phyloP scores from a whole-genome alignment of 1,140 invertebrate species.

The Gryllus bimaculatus region DNA sequence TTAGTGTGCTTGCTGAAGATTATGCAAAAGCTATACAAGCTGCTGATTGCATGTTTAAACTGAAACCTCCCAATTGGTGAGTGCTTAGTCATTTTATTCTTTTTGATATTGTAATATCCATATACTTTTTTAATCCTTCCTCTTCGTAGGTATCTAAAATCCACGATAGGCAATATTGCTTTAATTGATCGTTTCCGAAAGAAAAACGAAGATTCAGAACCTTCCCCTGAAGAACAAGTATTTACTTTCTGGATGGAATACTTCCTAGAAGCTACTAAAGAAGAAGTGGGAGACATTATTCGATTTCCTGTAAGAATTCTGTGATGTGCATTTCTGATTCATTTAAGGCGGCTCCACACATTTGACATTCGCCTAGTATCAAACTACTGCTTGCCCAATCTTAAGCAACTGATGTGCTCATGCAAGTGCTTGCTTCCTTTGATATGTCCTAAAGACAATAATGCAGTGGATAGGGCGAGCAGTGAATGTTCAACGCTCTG shows the following conservation, averaged over 20 bases:
- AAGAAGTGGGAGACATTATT: conserved; percentile 65
- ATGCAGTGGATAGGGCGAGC: too few relatives aligned
- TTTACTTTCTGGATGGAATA: conserved; percentile 99
- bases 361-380: too few relatives aligned
- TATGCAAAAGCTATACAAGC: conserved; percentile 96
- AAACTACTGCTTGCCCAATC: too few relatives aligned
- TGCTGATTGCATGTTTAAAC: conserved; percentile 96
- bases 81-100: conserved; percentile 11
- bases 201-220: conserved; percentile 56
- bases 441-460: too few relatives aligned
- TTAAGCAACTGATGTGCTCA: too few relatives aligned
- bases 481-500: too few relatives aligned
- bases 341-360: too few relatives aligned
- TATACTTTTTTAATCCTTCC: background rate
- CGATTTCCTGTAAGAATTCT: conserved; percentile 74
- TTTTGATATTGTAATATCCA: background rate
- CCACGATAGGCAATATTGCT: conserved; percentile 95
- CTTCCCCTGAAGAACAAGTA: conserved; percentile 71
- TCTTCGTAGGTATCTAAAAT: conserved; percentile 76
- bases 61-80: conserved; percentile 96
- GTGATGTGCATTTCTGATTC: background rate
- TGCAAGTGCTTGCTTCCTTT: too few relatives aligned
- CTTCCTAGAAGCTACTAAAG: conserved; percentile 87
- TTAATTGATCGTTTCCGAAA: conserved; percentile 89
- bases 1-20: conserved; percentile 93